Base-by-base conservation (phyloP, 2,797 vertebrate genomes). In the Heteromormyrus szaboi region DNA sequence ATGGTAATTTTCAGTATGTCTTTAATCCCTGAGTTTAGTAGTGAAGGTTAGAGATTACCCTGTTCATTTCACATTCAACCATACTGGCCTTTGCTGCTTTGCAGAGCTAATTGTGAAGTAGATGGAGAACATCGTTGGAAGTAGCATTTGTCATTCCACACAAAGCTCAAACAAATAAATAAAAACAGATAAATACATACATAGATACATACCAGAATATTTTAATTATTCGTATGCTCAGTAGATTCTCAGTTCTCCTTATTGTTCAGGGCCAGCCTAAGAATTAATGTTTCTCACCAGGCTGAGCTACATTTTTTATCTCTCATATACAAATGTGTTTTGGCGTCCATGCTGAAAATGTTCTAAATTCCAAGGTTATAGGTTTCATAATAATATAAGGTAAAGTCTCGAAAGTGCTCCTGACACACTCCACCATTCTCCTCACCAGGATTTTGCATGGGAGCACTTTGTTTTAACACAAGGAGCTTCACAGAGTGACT, bases 101-200 rank as follows among this genome's bases (percentile, higher is more conserved):
- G 89, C 87, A 87, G 90, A 91, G 91, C 88, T 90, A 92, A 91
- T 91, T 89, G 48, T 59, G 72, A 91, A 56, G 22, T 89, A 91
- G 91, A 91, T 89, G 91, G 90, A 84, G 89, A 88, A 86, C 87
- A 87, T 83, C 83, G 56, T 65, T 68, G 79, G 56, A 88, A 89
- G 81, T 88, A 88, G 83, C 79, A 89, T 91, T 90, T 88, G 81
- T 89, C 5, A 53, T 88, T 59, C 83, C 83, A n/a, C 22, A 85
- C 48, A 62, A 89, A 85, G 59, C 83, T 48, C 22, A 22, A 9
- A 4, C 12, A 53, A 50, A 44, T 83, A 83, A 37, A 37, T 33
- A 86, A 62, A 54, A 87, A 89, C 37, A 4, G 8, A 85, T 50
- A 85, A 59, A 59, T 81, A 76, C 25, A 84, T 59, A 22, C 56